Evolutionary conservation across 2,113 vertebrate species (phyloP), one percentile per base, ranked within the genome.

Genomic region (Scalopus aquaticus): DNA sequence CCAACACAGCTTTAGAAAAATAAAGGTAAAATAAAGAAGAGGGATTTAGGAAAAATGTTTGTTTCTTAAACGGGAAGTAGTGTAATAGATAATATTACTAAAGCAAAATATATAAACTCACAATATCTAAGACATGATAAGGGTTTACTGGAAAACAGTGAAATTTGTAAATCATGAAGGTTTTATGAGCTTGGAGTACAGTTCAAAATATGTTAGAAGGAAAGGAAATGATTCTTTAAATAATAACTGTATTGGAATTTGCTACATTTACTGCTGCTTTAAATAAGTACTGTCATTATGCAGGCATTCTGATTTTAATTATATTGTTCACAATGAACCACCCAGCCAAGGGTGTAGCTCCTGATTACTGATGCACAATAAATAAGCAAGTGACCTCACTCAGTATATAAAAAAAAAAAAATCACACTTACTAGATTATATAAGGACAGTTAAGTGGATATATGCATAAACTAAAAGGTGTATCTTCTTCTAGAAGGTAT

Each of bases 1-100:
- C 79, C 37, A 74, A 28, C 4, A 77, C 1, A 22, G 16, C 78
- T 32, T 76, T 84, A 51, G 24, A 58, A 84, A 95, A 60, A 92
- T 54, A 91, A 88, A 94, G 65, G 62, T 22, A 60, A 94, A 79
- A 65, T 73, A 51, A 87, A 95, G 83, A 87, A 60, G 5, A 74
- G 9, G 9, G 0, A 81, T 62, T 93, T 72, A 70, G 28, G 4
- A 24, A 86, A 93, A 74, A 30, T 1, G 46, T 2, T 26, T 82
- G 32, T 73, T 70, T 39, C 26, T 67, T 35, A 65, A 95, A 77
- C 7, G 42, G 24, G 62, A 56, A 37, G 39, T 42, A 32, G 35
- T 76, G 46, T 78, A 70, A 39, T 78, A 2, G 42, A 74, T 84
- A 37, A 87, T 11, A 56, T 4, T 49, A 30, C 24, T 46, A 62